These are phyloP conservation scores for Paramuricea clavata DNA, from an alignment of 92 coral and sea anemone genomes.

Conservation along the genomic window DNA sequence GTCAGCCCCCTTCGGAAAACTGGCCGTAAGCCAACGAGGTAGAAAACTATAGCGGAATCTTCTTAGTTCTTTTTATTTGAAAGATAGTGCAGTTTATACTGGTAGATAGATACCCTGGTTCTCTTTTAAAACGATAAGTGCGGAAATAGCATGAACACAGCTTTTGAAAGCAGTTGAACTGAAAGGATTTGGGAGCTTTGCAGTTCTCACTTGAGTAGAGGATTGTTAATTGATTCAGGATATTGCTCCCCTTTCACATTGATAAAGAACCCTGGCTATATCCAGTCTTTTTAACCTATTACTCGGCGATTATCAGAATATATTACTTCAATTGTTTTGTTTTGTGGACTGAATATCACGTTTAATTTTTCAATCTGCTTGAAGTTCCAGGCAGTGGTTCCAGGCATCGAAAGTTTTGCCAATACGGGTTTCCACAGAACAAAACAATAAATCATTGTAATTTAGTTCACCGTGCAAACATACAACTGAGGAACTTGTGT, in stretches of 20 bases:
- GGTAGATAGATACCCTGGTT: conserved; percentile 4
- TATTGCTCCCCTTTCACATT: not conserved
- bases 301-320: not conserved
- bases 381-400: too few relatives aligned
- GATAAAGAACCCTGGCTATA: not conserved
- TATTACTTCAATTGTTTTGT: too few relatives aligned
- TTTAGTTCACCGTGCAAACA: too few relatives aligned
- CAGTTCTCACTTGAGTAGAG: not conserved
- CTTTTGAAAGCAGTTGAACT: conserved; percentile 5
- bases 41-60: not conserved
- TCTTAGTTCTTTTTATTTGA: not conserved
- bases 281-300: not conserved
- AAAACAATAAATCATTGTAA: too few relatives aligned
- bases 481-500: too few relatives aligned
- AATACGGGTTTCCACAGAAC: too few relatives aligned
- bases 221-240: not conserved
- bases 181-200: not conserved
- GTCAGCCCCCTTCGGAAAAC: conserved; percentile 96
- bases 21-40: conserved; percentile 82
- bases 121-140: not conserved
- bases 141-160: too few relatives aligned
- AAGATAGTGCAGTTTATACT: conserved; percentile 21
- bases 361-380: too few relatives aligned
- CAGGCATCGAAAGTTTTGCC: too few relatives aligned
- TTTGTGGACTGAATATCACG: too few relatives aligned